Evolutionary conservation across 53 echinoderm and acorn worm species (phyloP).

Genomic region (Stichopus horrens): DNA sequence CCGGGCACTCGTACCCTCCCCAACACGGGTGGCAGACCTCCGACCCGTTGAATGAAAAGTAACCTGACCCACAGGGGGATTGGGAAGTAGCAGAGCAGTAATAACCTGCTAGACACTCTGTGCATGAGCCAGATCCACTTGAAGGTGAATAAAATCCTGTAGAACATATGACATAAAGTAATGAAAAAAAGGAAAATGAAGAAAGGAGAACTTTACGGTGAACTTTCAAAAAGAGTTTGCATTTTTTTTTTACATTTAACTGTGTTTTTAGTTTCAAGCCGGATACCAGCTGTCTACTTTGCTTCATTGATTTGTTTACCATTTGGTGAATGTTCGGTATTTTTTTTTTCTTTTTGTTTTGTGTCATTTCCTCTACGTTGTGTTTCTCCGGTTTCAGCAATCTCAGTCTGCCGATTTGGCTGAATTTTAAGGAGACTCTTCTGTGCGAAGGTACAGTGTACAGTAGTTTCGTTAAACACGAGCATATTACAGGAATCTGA

Average conservation of each 20-base stretch:
- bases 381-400: too few species aligned
- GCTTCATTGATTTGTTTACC: too few species aligned
- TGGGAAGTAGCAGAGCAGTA: conserved; percentile 61
- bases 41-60: conserved; percentile 62
- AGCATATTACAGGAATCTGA: too few species aligned
- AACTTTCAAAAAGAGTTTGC: background rate
- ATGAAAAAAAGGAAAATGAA: background rate
- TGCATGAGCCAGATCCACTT: conserved; percentile 69
- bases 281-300: too few species aligned
- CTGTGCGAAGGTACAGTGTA: too few species aligned
- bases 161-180: background rate
- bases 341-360: too few species aligned
- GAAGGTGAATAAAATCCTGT: conserved; percentile 88
- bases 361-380: too few species aligned
- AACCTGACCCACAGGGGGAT: conserved; percentile 59
- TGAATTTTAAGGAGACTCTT: too few species aligned
- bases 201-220: background rate
- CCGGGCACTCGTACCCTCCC: conserved; percentile 69
- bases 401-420: too few species aligned
- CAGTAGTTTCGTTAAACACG: too few species aligned
- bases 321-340: too few species aligned
- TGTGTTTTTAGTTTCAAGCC: background rate
- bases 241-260: background rate
- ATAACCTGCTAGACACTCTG: conserved; percentile 58
- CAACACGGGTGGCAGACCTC: conserved; percentile 67